These are phyloP conservation scores for Anguilla pacifica DNA, from an alignment of 2,797 vertebrate species.

Conservation along the genomic window DNA sequence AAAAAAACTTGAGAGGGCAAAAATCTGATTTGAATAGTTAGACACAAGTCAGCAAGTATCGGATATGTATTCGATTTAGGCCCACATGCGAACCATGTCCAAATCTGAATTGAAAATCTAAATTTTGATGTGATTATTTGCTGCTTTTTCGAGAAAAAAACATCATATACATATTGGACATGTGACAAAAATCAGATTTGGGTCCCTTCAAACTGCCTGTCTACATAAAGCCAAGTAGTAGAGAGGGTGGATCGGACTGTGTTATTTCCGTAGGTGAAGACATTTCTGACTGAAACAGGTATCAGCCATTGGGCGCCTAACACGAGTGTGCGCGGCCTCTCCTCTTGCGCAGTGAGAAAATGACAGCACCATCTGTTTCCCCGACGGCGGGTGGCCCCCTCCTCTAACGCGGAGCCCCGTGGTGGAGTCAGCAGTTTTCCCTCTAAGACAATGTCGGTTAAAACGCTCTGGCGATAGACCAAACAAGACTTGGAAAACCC, in stretches of 20 bases:
- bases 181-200: too few relatives aligned
- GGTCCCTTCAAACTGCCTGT: too few relatives aligned
- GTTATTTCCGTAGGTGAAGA: neutral
- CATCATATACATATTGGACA: too few relatives aligned
- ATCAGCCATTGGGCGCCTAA: neutral
- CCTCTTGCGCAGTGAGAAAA: conserved; percentile 41
- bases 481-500: neutral
- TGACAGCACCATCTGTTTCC: conserved; percentile 58
- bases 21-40: too few relatives aligned
- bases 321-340: neutral
- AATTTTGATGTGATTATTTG: too few relatives aligned
- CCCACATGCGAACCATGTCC: neutral
- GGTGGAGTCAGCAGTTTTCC: conserved; percentile 47
- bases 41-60: neutral
- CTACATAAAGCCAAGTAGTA: too few relatives aligned
- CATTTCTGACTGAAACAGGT: neutral
- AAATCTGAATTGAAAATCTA: neutral
- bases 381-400: conserved; percentile 55
- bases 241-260: neutral
- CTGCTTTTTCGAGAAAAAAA: neutral
- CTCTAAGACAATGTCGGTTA: conserved; percentile 28
- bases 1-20: too few relatives aligned
- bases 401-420: neutral
- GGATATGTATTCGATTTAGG: neutral
- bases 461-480: neutral